Conservation (phyloP, 2,888 invertebrate genomes). For the Amiota minor region DNA sequence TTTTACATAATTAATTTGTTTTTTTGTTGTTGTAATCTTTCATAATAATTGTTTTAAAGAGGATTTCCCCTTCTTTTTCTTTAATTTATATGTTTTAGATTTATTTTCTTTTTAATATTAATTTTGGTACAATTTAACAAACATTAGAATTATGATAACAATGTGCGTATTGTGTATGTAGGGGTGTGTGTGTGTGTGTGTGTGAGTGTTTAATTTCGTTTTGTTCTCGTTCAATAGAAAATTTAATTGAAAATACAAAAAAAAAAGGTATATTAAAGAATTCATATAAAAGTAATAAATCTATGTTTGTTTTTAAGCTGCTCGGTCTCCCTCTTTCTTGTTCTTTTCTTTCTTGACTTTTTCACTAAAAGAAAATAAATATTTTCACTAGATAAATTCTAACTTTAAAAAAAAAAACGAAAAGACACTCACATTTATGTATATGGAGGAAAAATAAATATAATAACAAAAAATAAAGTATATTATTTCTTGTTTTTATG, state of each 20-base stretch:
- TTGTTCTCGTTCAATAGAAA: not conserved
- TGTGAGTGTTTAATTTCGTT: not conserved
- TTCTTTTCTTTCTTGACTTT: no score
- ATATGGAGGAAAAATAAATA: no score
- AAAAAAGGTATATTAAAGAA: not conserved
- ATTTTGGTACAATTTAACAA: slow-evolving; percentile 59
- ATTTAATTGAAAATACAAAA: not conserved
- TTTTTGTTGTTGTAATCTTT: no score
- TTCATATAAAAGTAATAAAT: no score
- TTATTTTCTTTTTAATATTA: slow-evolving; percentile 53
- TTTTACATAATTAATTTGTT: not conserved
- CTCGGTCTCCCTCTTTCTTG: no score
- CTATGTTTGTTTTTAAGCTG: no score
- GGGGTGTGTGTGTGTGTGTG: not conserved
- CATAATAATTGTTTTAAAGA: not conserved
- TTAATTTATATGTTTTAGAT: not conserved
- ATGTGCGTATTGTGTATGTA: slow-evolving; percentile 51
- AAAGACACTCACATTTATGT: no score
- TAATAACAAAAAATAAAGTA: not conserved
- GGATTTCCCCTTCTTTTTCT: not conserved
- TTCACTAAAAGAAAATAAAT: no score
- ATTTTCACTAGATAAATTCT: no score
- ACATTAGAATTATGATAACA: slow-evolving; percentile 47
- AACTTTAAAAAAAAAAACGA: no score
- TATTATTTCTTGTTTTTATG: slow-evolving; percentile 34